Base-by-base conservation (phyloP, 92 coral and sea anemone species). In the Epizoanthus fatuus region DNA sequence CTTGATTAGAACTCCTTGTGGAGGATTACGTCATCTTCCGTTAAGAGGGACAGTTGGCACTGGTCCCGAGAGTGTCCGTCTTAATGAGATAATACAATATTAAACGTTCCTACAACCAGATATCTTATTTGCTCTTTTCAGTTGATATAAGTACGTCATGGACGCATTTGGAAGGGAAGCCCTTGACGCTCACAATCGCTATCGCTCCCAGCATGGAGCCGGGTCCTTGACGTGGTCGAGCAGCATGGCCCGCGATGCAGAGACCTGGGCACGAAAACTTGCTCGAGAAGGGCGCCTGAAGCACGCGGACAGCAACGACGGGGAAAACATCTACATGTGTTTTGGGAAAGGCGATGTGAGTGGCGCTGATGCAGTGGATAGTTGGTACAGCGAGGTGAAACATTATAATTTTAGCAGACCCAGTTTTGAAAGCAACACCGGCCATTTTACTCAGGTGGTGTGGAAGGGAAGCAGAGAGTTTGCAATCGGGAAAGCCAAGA, bases 381-480 rank as follows among this genome's bases (percentile, higher is more conserved):
- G 92, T 58, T 97, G 99, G 99, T 97, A 97, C 87, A 79, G 86
- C 58, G 99, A 91, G 63, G 92, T 86, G 16, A 88, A 94, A 67
- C 75, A 89, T 55, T 97, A 95, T 56, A 54, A 85, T 57, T 97
- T 88, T 35, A 77, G 63, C 58, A 87, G 86, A 29, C 86, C 95
- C 66, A 95, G 99, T 0, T 97, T 84, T 19, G 92, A 91, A 64
- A 73, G 95, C 7, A 93, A 84, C 81, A 92, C 97, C 2, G 98
- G 99, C 2, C 98, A 97, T 80, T 97, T 97, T 47, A 95, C 99
- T 0, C 99, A 97, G 71, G 96, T 97, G 16, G 96, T 95, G 55
- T 95, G 98, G 98, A 92, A 93, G 51, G 84, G 81, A 4, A 93
- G 91, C 56, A 88, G 64, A 57, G 96, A 95, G 84, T 72, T 95